Conservation (phyloP, 1,140 invertebrate species). For the Dysdera silvatica region DNA sequence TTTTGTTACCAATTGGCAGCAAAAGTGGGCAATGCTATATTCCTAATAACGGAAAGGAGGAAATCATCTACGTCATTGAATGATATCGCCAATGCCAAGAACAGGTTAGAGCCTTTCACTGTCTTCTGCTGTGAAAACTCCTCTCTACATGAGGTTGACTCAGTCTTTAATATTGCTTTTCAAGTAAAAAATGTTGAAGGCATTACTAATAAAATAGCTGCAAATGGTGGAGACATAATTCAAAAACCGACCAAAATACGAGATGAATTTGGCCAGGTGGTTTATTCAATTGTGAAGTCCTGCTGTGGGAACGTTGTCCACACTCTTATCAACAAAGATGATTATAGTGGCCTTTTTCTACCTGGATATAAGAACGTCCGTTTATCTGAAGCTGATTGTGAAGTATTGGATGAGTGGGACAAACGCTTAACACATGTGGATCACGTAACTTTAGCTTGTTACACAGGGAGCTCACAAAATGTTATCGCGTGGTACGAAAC, state of each 20-base stretch:
- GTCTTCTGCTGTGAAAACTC: conserved; percentile 38
- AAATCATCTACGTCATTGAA: not conserved
- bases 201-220: conserved; percentile 35
- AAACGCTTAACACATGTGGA: conserved; percentile 42
- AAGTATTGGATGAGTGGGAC: not conserved
- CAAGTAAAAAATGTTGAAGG: conserved; percentile 43
- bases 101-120: conserved; percentile 35
- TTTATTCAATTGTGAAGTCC: conserved; percentile 45
- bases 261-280: conserved; percentile 41
- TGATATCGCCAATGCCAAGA: not conserved
- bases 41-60: conserved; percentile 43
- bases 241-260: conserved; percentile 34
- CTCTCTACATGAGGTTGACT: conserved; percentile 42
- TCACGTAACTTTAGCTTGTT: conserved; percentile 47
- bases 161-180: conserved; percentile 49
- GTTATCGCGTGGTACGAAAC: conserved; percentile 48
- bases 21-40: conserved; percentile 38
- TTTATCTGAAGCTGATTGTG: not conserved
- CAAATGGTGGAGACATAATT: conserved; percentile 37
- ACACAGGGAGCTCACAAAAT: conserved; percentile 39
- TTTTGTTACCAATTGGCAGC: conserved; percentile 42
- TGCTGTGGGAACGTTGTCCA: conserved; percentile 49
- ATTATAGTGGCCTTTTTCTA: conserved; percentile 45
- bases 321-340: conserved; percentile 44
- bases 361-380: conserved; percentile 41